Base-by-base conservation (phyloP, 1,140 invertebrate genomes). In the Cyclina sinensis region DNA sequence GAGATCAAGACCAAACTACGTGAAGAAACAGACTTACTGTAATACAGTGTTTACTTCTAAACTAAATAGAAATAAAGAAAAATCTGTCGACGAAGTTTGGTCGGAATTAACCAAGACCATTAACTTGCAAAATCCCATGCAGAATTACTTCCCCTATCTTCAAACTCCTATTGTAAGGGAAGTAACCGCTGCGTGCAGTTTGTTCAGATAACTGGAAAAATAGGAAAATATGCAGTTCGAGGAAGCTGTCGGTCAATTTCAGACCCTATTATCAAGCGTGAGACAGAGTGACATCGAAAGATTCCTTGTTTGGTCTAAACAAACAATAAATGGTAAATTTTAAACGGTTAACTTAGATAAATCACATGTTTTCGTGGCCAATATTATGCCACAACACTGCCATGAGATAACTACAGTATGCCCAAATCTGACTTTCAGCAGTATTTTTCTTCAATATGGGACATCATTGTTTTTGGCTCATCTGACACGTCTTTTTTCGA, bases 301-400 rank as follows among this genome's bases (percentile, higher is more conserved):
- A 21, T 90, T 90, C 54, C 57, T 90, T 12, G 43, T 51, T 54
- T 90, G 89, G 89, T 51, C 86, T 0, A 86, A 83, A 37, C 43
- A 83, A 24, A 90, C 86, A 43, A 65, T 90, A 51, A 79, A 84
- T 46, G 79, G 89, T 90, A 43, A 51, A 16, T 30, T 59, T 27
- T 57, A 18, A 1, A 27, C 37, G 39, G n/a, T 5, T 24, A 30
- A 1, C 24, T 27, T 18, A 7, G 27, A 0, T 35, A 30, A 37
- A 51, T 62, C 46, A 62, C 18, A 27, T 57, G 51, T 84, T 73
- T 73, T 30, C 51, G 27, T 46, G 27, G 39, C 59, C 7, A 43
- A 43, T 43, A 43, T 7, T 43, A 4, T 43, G 43, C 11, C 24
- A 5, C 59, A 65, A 11, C n/a, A n/a, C 27, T 4, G 21, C 24